phyloP scores from a whole-genome alignment of 2,888 invertebrate genomes.

The Nomada ruficornis region DNA sequence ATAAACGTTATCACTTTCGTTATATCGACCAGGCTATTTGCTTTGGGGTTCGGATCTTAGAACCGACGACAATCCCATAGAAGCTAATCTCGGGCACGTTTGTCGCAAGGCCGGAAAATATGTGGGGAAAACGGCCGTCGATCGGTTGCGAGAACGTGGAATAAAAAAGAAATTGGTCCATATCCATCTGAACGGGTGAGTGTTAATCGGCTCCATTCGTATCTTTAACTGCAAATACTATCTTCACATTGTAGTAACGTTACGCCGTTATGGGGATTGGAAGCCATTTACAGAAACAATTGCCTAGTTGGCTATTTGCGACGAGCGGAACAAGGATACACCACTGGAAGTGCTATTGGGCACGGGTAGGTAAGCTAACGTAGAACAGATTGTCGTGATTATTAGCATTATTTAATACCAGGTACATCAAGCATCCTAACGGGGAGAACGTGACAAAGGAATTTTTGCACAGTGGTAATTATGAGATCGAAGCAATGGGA shows the following conservation, averaged over 20 bases:
- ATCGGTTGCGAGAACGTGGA: slow-evolving; percentile 88
- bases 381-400: background rate
- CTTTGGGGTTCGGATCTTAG: slow-evolving; percentile 94
- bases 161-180: slow-evolving; percentile 90
- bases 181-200: slow-evolving; percentile 88
- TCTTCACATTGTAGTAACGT: slow-evolving; percentile 77
- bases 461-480: slow-evolving; percentile 89
- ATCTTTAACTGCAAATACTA: background rate
- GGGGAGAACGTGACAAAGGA: slow-evolving; percentile 88
- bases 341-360: slow-evolving; percentile 87
- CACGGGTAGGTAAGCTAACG: slow-evolving; percentile 85
- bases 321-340: slow-evolving; percentile 91
- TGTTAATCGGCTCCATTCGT: background rate
- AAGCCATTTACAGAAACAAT: slow-evolving; percentile 92
- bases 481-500: slow-evolving; percentile 93
- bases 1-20: background rate
- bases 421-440: slow-evolving; percentile 86
- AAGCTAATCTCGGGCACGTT: slow-evolving; percentile 91
- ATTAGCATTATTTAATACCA: slow-evolving; percentile 70
- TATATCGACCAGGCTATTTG: slow-evolving; percentile 88
- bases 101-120: slow-evolving; percentile 93
- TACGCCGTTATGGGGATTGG: slow-evolving; percentile 93
- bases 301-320: slow-evolving; percentile 91
- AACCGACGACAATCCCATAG: slow-evolving; percentile 93
- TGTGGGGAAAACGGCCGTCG: slow-evolving; percentile 90